phyloP scores from a whole-genome alignment of 2,113 vertebrate species.

The Lamprologus tigripictilis region DNA sequence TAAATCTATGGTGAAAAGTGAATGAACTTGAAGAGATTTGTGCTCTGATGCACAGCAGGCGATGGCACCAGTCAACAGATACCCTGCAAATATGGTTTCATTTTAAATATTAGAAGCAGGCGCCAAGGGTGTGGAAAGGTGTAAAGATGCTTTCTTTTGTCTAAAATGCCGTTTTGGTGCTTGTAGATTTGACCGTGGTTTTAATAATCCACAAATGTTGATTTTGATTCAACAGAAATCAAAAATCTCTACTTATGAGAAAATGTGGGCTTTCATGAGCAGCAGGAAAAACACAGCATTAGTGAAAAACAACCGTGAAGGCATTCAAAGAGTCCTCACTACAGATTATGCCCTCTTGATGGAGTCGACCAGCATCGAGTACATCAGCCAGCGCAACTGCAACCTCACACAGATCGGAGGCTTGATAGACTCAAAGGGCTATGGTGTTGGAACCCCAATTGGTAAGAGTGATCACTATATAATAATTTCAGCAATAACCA shows the following conservation, averaged over 20 bases:
- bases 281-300: conserved; percentile 90
- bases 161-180: neutral
- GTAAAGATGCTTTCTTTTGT: neutral
- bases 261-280: conserved; percentile 99
- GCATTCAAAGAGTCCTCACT: conserved; percentile 91
- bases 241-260: conserved; percentile 96
- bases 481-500: neutral
- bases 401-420: conserved; percentile 98
- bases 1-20: conserved; percentile 11
- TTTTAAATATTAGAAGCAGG: neutral
- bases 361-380: conserved; percentile 98
- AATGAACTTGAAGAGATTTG: conserved; percentile 15
- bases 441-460: conserved; percentile 94
- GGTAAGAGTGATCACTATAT: conserved; percentile 70
- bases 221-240: conserved; percentile 82
- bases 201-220: neutral
- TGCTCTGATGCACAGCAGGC: neutral
- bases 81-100: neutral
- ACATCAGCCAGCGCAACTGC: conserved; percentile 96
- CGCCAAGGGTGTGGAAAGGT: neutral
- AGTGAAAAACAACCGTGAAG: conserved; percentile 91
- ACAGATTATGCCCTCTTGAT: conserved; percentile 94
- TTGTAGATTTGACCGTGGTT: neutral
- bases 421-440: conserved; percentile 96
- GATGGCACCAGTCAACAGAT: neutral